Percentiles rank a stretch among this genome's conserved stretches.
These are phyloP conservation scores for Euzetes globulus DNA, from an alignment of 2,888 invertebrate genomes.

Conservation along the genomic window DNA sequence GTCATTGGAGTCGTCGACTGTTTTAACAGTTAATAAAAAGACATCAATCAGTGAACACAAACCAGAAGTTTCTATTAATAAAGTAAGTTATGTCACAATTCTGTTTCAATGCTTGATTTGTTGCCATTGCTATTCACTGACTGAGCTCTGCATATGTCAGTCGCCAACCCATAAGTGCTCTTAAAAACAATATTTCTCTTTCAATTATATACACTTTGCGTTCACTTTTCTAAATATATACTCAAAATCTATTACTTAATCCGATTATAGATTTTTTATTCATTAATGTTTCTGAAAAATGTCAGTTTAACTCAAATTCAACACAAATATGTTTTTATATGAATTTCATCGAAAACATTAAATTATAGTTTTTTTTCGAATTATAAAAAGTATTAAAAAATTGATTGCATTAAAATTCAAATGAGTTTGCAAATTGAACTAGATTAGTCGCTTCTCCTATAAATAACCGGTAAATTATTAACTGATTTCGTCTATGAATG, in stretches of 20 bases:
- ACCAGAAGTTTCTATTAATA: constrained; percentile 5
- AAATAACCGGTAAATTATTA: too few species aligned
- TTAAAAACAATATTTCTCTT: not conserved
- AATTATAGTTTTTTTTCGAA: too few species aligned
- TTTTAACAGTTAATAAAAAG: constrained; percentile 12
- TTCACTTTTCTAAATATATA: not conserved
- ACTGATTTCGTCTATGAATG: too few species aligned
- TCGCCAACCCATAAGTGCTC: not conserved
- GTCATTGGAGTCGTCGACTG: constrained; percentile 1
- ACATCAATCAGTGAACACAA: not conserved
- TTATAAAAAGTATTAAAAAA: too few species aligned
- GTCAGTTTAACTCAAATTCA: too few species aligned
- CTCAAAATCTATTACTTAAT: not conserved
- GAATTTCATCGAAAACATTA: too few species aligned
- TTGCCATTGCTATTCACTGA: not conserved
- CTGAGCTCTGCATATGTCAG: not conserved
- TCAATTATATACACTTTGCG: not conserved
- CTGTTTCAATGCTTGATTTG: not conserved
- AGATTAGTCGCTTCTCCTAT: too few species aligned
- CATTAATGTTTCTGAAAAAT: too few species aligned
- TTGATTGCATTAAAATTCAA: too few species aligned
- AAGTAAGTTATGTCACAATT: constrained; percentile 1
- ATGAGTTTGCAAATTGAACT: too few species aligned
- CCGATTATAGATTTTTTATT: too few species aligned
- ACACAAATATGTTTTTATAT: too few species aligned